Evolutionary conservation across 2,888 invertebrate genomes (phyloP), one percentile per base, ranked within the genome.

Genomic region (Pyrrhosoma nymphula): DNA sequence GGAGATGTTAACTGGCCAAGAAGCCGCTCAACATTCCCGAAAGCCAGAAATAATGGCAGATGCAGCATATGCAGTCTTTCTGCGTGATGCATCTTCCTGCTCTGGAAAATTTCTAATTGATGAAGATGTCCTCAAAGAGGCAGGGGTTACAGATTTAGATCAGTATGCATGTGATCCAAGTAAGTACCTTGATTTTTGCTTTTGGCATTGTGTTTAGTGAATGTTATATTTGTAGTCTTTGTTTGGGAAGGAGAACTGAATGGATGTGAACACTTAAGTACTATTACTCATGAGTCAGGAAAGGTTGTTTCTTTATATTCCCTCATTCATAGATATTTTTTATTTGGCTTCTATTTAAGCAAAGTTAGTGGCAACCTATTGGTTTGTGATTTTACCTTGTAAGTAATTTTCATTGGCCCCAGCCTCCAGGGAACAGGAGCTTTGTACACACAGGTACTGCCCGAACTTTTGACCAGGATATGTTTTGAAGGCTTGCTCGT

Each of bases 101-200:
- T 99, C 99, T 0, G 99, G 99, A 0, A 98, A 99, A 96, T 99
- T 99, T 97, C 98, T 98, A 60, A 98, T 99, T 95, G 99, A 99
- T 96, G 99, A 99, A 96, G 98, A 99, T 30, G 97, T 99, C 0
- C 97, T 99, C 0, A 97, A 97, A 96, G 97, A 98, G 16, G 98
- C 98, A 95, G 99, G 99, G 0, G 97, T 99, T 26, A 98, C 97
- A 0, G 98, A 99, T 97, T 97, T 99, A 47, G 98, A 98, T 2
- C 98, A 98, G 82, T 99, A 99, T 96, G 98, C 99, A 0, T 98
- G 98, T 96, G 98, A 98, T 96, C 99, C 98, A 75, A 98, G 98
- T 98, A 97, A 96, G 96, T 96, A 88, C 20, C 47, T 39, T 18
- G 16, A 23, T 39, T 16, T 90, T 95, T 88, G 47, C 47, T 8